Base-by-base conservation (phyloP, 2,888 invertebrate genomes). In the Notodonta ziczac region DNA sequence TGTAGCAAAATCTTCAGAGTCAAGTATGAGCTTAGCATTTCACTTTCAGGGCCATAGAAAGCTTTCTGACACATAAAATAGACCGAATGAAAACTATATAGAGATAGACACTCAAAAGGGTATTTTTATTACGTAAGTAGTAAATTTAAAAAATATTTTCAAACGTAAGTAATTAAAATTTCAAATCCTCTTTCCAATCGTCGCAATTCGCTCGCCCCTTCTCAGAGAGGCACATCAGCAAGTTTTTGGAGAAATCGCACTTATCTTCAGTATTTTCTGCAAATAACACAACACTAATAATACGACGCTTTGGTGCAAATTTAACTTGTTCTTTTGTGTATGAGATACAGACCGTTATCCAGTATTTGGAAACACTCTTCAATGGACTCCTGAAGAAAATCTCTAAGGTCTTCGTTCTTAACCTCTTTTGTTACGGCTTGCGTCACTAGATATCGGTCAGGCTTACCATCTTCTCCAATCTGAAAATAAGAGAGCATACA, bases 151-250 rank as follows among this genome's bases (percentile, higher is more conserved):
- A 24, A 24, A 2, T 24, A 24, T 24, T 24, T 24, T 2, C 1
- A 24, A 24, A 24, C 24, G 24, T 24, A 2, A 24, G 24, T 24
- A 39, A 50, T 70, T 77, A 86, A 69, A 87, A 84, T 52, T 82
- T 79, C 39, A 88, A 67, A 57, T 89, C 86, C 2, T 95, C 94
- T 60, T 95, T 95, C 97, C 97, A 97, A 77, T 97, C 97, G 24
- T 96, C 96, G 76, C 97, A 97, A 80, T 96, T 96, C 4, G 95
- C 93, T 79, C 94, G 93, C n/a, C 96, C 96, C 76, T 96, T 96
- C 66, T 96, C 96, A 0, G 95, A 94, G 74, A 97, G 88, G 76
- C 97, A 97, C 67, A 92, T 94, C 59, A 96, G 82, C 24, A 97
- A 85, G 71, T 95, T 94, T 65, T 94, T 95, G 0, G 97, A 95